Evolutionary conservation across 2,797 vertebrate species (phyloP), one percentile per base, ranked within the genome.

Genomic region (Parotocinclus haroldoi): DNA sequence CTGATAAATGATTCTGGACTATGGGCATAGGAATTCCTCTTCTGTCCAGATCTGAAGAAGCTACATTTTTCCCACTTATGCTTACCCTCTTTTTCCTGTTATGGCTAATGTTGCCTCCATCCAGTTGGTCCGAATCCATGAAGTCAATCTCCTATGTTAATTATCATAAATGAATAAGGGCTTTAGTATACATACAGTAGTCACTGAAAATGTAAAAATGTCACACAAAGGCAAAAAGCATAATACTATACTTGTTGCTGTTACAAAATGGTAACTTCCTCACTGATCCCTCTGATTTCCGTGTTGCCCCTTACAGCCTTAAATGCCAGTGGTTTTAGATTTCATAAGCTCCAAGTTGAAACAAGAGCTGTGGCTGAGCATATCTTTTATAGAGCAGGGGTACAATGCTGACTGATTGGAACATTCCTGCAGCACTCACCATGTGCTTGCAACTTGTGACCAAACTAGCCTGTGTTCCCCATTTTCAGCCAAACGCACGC

Each of bases 21-120:
- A 86, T 80, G 64, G 84, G 71, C 18, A 72, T 40, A 63, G 3
- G 14, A 4, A 83, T 81, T 49, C 87, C 85, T 56, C 74, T 82
- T 69, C 84, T 86, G 62, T 84, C 83, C 83, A 81, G 83, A 69
- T 90, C 88, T 78, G 81, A 68, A 37, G 86, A 75, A 45, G 78
- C 71, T 18, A 46, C 9, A 2, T 73, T 72, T 55, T 79, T 87
- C 39, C 85, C 84, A 45, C 76, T 87, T 72, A 84, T 78, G 81
- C 84, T 89, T 69, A 90, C 88, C 57, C 82, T 89, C 68, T 91
- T 93, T 80, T 83, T 91, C 79, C 78, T 87, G 80, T 77, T 82
- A 68, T 91, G 69, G 79, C 90, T 92, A 84, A 91, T 81, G 74
- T 77, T 79, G 68, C 83, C 87, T 71, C 91, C 91, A 78, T 96